These are phyloP conservation scores for Ascidia mentula DNA, from an alignment of 23 tunicate genomes.

Conservation along the genomic window DNA sequence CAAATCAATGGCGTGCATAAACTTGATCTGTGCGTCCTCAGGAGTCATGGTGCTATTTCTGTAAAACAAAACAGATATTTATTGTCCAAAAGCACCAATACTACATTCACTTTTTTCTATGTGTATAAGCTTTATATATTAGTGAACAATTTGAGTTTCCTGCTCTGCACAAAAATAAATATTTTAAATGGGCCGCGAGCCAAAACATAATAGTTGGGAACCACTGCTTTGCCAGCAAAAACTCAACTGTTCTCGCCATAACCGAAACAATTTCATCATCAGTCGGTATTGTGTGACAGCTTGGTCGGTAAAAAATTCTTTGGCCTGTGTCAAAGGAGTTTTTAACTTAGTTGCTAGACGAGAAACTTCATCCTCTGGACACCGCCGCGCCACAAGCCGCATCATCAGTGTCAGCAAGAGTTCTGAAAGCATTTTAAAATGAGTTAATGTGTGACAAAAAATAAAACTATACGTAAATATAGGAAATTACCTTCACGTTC, in stretches of 20 bases:
- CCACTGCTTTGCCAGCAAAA: no score
- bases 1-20: slow-evolving; percentile 46
- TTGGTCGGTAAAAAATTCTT: neutral
- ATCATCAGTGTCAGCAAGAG: neutral
- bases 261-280: neutral
- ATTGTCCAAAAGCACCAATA: neutral
- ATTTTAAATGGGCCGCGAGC: no score
- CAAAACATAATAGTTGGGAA: no score
- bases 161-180: no score
- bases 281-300: neutral
- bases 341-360: neutral
- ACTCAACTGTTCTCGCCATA: neutral
- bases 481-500: neutral
- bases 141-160: no score
- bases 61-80: neutral
- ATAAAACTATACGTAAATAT: neutral
- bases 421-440: neutral
- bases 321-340: neutral
- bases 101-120: no score
- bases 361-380: neutral
- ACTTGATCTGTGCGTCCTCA: slow-evolving; percentile 33
- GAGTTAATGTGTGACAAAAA: neutral
- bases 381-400: neutral
- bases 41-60: slow-evolving; percentile 6
- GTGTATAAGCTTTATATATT: no score